Conservation (phyloP, 2,113 vertebrate genomes). For the Nanorana parkeri region DNA sequence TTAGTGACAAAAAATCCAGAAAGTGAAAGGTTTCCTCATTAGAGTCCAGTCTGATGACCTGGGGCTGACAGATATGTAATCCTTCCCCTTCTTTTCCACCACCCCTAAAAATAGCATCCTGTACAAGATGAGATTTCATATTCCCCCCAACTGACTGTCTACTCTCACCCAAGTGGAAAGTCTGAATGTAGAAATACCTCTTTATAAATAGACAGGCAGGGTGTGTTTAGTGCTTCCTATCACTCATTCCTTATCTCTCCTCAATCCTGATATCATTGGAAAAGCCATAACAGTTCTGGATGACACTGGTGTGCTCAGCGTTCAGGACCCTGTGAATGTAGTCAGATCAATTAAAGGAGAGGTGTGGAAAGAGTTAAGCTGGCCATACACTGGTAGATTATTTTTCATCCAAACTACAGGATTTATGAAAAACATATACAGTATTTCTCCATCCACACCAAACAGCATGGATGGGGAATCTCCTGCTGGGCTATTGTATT, state of each 20-base stretch:
- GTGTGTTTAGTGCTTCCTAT: background rate
- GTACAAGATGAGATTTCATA: slow-evolving; percentile 67
- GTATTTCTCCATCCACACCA: too few relatives aligned
- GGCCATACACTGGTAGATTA: too few relatives aligned
- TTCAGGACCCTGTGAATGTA: too few relatives aligned
- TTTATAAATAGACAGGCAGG: slow-evolving; percentile 71
- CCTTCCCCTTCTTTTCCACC: slow-evolving; percentile 31
- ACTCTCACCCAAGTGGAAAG: slow-evolving; percentile 67
- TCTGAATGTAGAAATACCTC: slow-evolving; percentile 70
- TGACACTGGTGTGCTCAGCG: too few relatives aligned
- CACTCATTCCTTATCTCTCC: background rate
- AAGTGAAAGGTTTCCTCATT: slow-evolving; percentile 24
- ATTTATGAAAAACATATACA: too few relatives aligned
- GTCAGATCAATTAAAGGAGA: too few relatives aligned
- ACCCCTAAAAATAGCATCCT: slow-evolving; percentile 72
- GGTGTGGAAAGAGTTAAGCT: too few relatives aligned
- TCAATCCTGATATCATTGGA: background rate
- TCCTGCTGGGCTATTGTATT: too few relatives aligned
- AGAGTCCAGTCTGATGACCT: slow-evolving; percentile 11
- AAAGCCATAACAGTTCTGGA: too few relatives aligned
- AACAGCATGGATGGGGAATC: too few relatives aligned
- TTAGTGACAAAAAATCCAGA: background rate
- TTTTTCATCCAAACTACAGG: too few relatives aligned
- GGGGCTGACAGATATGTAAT: slow-evolving; percentile 37
- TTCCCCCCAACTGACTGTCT: slow-evolving; percentile 64